Evolutionary conservation across 2,888 invertebrate genomes (phyloP), one percentile per base, ranked within the genome.

Genomic region (Melinopterus prodromus): DNA sequence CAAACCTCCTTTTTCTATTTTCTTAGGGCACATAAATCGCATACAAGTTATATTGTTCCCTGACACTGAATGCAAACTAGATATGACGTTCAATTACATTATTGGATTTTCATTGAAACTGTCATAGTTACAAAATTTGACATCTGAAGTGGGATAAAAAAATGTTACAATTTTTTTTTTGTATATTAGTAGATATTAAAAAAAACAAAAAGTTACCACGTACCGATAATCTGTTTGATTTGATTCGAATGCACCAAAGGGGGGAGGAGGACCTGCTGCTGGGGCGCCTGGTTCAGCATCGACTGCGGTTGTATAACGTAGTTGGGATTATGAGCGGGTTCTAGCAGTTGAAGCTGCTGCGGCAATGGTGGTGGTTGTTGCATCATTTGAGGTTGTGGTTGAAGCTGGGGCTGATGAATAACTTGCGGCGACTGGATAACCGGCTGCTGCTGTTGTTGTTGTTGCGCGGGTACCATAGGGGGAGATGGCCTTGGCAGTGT

Each of bases 171-270:
- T 26, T 2, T 26, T 26, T 26, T 26, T 26, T 26, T 26, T 1
- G 3, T 26, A 26, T 2, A 26, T 26, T 26, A 26, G 26, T 26
- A 2, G 26, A 26, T 4, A 53, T 53, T 53, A 53, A 53, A 53
- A 53, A 53, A 12, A 53, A 53, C 7, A 53, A 53, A 53, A 53
- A 53, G 5, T 12, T 53, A 53, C 5, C 1, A 53, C 84, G 82
- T 84, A 88, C 88, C 88, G 71, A 89, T 89, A 80, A 89, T 88
- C 82, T 88, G 85, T 80, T 88, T 86, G 76, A 89, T 88, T 81
- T 88, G 88, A 83, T 85, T 86, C 6, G 87, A 87, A 77, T 86
- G 86, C 70, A 88, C 85, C 78, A 86, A 88, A 7, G 86, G 77
- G 4, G 88, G 88, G 77, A 88, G 82, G 9, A 87, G 86, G 77